Base-by-base conservation (phyloP, 2,113 vertebrate genomes). In the Corythaeola cristata region DNA sequence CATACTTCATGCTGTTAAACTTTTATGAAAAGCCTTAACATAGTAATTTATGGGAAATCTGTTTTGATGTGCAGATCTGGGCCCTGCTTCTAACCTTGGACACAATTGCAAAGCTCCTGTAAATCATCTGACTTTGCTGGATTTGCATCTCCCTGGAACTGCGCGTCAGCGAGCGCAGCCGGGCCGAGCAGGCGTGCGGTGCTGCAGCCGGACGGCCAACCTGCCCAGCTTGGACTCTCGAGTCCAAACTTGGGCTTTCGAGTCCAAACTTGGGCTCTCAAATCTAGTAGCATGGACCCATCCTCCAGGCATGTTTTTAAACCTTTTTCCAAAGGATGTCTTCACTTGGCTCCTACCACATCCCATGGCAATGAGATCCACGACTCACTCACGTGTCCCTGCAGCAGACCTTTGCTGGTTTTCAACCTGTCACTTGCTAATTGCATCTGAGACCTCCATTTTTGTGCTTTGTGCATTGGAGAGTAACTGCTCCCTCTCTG, bases 21-120 rank as follows among this genome's bases (percentile, higher is more conserved):
- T 79, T 64, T 72, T 30, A 53, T 50, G 35, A 56, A 91, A 88
- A 88, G 59, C 33, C 28, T 77, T 58, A 49, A 45, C 26, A 4
- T 11, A 16, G 89, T 79, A 49, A 95, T 93, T 96, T 88, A 71
- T 88, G 93, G 85, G 71, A 47, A 96, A 88, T 92, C 64, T 91
- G 80, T 78, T 96, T 72, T 87, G 89, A 71, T 94, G 87, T 89
- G 93, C 84, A 75, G 74, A 30, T 55, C 67, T 87, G 73, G 58
- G 56, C 80, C 58, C 15, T 2, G 1, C 1, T 80, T 82, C 49
- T 52, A 17, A 24, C 74, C 92, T 82, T 50, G 81, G n/a, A 67
- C 56, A 37, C 66, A 18, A 41, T 33, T 17, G 74, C 71, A 63
- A 23, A 88, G 81, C 69, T 93, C 66, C 78, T 76, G 78, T n/a